These are phyloP conservation scores for Eurosta solidaginis DNA, from an alignment of 1,140 invertebrate genomes.

Conservation along the genomic window DNA sequence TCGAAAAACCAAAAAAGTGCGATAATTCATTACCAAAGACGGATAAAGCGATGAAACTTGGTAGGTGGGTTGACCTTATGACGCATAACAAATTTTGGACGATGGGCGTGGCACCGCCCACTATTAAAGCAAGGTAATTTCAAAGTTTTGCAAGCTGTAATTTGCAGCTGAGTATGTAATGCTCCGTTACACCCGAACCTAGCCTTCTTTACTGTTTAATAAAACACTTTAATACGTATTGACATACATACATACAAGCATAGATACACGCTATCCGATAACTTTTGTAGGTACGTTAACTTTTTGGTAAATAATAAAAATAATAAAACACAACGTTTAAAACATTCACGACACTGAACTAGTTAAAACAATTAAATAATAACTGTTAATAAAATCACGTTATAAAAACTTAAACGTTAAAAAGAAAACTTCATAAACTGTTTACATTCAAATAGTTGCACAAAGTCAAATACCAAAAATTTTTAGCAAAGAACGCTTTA, in stretches of 20 bases:
- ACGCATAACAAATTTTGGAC: no score
- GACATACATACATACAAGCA: not conserved
- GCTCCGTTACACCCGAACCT: no score
- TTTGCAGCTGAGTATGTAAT: no score
- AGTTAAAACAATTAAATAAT: not conserved
- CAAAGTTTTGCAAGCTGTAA: no score
- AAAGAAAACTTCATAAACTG: not conserved
- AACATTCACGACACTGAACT: not conserved
- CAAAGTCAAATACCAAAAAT: not conserved
- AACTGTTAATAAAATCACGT: not conserved
- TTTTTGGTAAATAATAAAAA: not conserved
- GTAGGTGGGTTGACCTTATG: no score
- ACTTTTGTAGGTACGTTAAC: not conserved
- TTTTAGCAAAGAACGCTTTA: not conserved
- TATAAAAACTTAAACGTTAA: not conserved
- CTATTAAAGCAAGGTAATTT: no score
- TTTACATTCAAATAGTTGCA: slow-evolving; percentile 1
- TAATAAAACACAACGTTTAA: not conserved
- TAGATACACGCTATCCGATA: not conserved
- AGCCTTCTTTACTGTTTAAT: no score
- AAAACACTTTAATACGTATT: no score
- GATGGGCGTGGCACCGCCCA: no score
- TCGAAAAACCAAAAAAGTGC: no score
- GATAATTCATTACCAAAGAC: no score
- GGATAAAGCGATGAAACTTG: no score